Evolutionary conservation across 2,888 invertebrate species (phyloP).

Genomic region (Abscondita cerata): DNA sequence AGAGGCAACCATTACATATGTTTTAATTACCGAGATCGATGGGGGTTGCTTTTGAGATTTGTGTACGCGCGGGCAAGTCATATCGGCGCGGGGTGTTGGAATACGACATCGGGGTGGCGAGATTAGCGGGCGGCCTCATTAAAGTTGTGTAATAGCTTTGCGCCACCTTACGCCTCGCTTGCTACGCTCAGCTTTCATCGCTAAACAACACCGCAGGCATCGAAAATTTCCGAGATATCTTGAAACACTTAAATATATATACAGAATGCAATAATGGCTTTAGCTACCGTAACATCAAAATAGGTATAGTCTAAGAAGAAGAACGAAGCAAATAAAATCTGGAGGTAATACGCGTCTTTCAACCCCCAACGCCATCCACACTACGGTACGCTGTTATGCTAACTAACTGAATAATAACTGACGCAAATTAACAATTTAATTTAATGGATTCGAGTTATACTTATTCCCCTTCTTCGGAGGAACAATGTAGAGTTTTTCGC

Average conservation of each 20-base stretch:
- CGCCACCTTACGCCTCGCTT: conserved; percentile 54
- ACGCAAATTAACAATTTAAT: conserved; percentile 45
- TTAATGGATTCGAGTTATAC: conserved; percentile 42
- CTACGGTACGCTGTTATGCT: conserved; percentile 40
- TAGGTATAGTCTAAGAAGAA: not conserved
- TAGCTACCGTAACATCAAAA: conserved; percentile 5
- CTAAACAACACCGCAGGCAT: conserved; percentile 47
- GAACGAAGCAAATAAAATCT: conserved; percentile 22
- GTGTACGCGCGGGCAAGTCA: conserved; percentile 44
- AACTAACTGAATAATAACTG: conserved; percentile 45
- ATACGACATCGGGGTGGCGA: conserved; percentile 46
- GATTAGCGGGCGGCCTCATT: conserved; percentile 57
- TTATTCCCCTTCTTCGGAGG: conserved; percentile 34
- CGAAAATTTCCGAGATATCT: conserved; percentile 38
- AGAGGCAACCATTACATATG: conserved; percentile 53
- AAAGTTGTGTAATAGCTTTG: conserved; percentile 59
- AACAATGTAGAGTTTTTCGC: conserved; percentile 39
- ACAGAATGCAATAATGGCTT: conserved; percentile 30
- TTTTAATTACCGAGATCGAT: conserved; percentile 59
- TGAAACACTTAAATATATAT: conserved; percentile 10
- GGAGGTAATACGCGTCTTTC: conserved; percentile 21
- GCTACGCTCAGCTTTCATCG: conserved; percentile 49
- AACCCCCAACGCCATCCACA: conserved; percentile 34
- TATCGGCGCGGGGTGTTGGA: conserved; percentile 38
- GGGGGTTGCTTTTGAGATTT: conserved; percentile 55